Percentiles rank a stretch among this genome's conserved stretches.
Conservation (phyloP, 2,888 invertebrate genomes). For the Dryadula phaetusa region DNA sequence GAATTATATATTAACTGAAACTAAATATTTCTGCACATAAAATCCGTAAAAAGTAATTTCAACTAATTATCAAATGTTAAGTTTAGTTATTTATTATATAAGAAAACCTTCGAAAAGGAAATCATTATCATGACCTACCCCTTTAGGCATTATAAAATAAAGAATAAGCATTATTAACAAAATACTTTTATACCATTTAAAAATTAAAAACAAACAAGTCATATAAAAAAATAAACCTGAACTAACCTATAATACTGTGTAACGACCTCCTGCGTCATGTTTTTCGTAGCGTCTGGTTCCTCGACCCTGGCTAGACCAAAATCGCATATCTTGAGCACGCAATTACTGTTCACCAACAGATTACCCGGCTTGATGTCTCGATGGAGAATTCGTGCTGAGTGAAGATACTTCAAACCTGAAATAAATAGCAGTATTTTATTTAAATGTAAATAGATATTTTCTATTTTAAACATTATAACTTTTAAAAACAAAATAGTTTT, state of each 20-base stretch:
- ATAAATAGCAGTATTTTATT: background rate
- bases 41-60: too few species aligned
- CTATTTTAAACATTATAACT: too few species aligned
- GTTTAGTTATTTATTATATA: too few species aligned
- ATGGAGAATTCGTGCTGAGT: slow-evolving; percentile 98
- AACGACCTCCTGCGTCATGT: slow-evolving; percentile 99
- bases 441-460: background rate
- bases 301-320: slow-evolving; percentile 99
- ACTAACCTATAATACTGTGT: slow-evolving; percentile 96
- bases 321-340: slow-evolving; percentile 99
- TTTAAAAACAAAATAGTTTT: too few species aligned
- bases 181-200: too few species aligned
- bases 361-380: slow-evolving; percentile 99
- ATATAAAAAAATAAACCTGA: background rate
- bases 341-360: slow-evolving; percentile 99
- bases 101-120: too few species aligned
- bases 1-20: too few species aligned
- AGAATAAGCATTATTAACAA: too few species aligned
- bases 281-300: slow-evolving; percentile 95
- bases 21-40: too few species aligned
- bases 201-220: background rate
- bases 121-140: too few species aligned
- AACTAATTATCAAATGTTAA: too few species aligned
- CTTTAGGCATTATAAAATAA: too few species aligned
- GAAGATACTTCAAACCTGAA: slow-evolving; percentile 97